Conservation (phyloP, 2,113 vertebrate species). For the Seriola aureovittata region DNA sequence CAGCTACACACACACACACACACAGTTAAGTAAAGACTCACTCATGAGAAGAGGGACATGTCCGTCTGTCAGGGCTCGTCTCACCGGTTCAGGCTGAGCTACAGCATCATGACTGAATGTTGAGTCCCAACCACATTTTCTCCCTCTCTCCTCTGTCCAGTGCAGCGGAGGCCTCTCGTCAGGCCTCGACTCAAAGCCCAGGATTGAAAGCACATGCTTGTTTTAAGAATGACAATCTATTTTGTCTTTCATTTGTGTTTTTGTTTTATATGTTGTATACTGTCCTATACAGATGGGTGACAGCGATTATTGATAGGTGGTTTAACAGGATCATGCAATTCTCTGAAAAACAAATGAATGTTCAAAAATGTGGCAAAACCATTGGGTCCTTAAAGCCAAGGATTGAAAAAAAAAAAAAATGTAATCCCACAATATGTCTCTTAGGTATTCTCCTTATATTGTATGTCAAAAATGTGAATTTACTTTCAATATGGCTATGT, state of each 20-base stretch:
- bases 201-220: constrained; percentile 73
- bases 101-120: constrained; percentile 17
- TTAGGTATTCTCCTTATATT: constrained; percentile 78
- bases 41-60: constrained; percentile 23
- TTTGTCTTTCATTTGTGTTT: constrained; percentile 58
- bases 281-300: constrained; percentile 42
- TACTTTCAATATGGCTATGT: constrained; percentile 85
- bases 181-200: constrained; percentile 54
- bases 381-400: constrained; percentile 74
- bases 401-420: constrained; percentile 63
- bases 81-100: constrained; percentile 18
- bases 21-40: constrained; percentile 38
- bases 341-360: constrained; percentile 62
- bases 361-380: constrained; percentile 69
- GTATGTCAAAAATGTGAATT: constrained; percentile 85
- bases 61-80: constrained; percentile 23
- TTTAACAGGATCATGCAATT: constrained; percentile 43
- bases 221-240: constrained; percentile 77
- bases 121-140: constrained; percentile 25
- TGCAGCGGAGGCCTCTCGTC: constrained; percentile 34
- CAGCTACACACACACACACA: constrained; percentile 31
- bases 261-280: constrained; percentile 47
- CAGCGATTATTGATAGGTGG: constrained; percentile 37
- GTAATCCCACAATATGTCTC: constrained; percentile 74
- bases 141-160: constrained; percentile 10